Base-by-base conservation (phyloP, 2,797 vertebrate genomes). In the Typhlichthys subterraneus region DNA sequence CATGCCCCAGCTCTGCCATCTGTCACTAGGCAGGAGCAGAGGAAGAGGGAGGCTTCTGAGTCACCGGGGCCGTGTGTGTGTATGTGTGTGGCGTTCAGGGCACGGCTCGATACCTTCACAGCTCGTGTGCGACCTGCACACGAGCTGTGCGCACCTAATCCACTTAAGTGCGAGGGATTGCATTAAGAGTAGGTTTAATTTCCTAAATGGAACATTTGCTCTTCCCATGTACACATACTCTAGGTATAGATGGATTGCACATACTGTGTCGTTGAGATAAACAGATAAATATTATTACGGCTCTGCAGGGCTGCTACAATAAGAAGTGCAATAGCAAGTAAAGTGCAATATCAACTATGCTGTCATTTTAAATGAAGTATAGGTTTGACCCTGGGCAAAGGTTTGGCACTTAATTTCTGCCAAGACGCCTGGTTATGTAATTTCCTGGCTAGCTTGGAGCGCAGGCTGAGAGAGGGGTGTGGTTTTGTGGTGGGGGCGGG, bases 1-100 rank as follows among this genome's bases (percentile, higher is more conserved):
- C 86, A 85, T 90, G 84, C 88, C 89, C 82, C 76, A 42, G 84
- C 87, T 90, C 85, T 87, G 83, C 92, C 92, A 92, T 93, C 92
- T 92, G 92, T 92, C 90, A 91, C 86, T 51, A 83, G 86, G 87
- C 83, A 84, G 84, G 79, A 87, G 77, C 54, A 12, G 79, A 72
- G 78, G 67, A 45, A 62, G 77, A 79, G 87, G 87, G 85, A 85
- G 84, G 53, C 75, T 84, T 75, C 77, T 73, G 79, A 84, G 67
- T 80, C 81, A 84, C 74, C 81, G 59, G 76, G 79, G 78, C 63
- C 84, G 69, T 62, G 75, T 75, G 70, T 29, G 23, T 70, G 76
- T 76, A 80, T 86, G 82, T 82, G 75, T 85, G 57, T 76, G 74
- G 60, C 59, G 73, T 70, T 83, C 73, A 82, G 61, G 66, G 67